Base-by-base conservation (phyloP, 2,113 vertebrate species). In the cattle (Bos taurus) region DNA sequence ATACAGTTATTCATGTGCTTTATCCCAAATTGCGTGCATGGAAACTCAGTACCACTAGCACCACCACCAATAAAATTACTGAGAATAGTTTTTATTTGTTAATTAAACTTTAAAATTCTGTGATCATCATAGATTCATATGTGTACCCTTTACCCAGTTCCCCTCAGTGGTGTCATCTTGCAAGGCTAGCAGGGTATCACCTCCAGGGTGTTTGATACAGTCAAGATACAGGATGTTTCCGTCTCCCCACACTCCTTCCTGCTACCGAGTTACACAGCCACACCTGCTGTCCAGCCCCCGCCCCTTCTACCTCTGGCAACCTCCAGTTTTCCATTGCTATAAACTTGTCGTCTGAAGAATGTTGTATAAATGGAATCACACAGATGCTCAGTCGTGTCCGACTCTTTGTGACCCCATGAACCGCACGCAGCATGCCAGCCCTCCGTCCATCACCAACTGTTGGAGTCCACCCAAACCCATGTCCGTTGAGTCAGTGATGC, bases 341-440 rank as follows among this genome's bases (percentile, higher is more conserved):
- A 52, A 54, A 43, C 33, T 62, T 71, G 36, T 67, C 26, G 25
- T 33, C n/a, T 90, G 40, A 82, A 57, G 81, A 82, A 57, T 12
- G 25, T 89, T 81, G 19, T 84, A 1, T 71, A 25, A 80, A 13
- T 56, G 57, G 74, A 88, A 33, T 33, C 21, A 28, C 60, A 36
- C 14, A 50, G 64, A 36, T 5, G 17, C n/a, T 71, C 64, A 36
- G 64, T 21, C 1, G 1, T 71, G n/a, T 71, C 64, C n/a, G 1
- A 71, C 64, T 67, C 64, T 30, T 57, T 64, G 64, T 2, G 0
- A 71, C 64, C n/a, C 64, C n/a, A 0, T 71, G 9, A 71, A 36
- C 19, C 17, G 0, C 9, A 71, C 17, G 0, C 9, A 71, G 17
- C 64, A 36, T 0, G 1, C 64, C 64, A 71, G 64, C 17, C 17